A percentile compares a stretch with the other conserved stretches of the same genome.
Evolutionary conservation across 2,888 invertebrate species (phyloP).

Genomic region (Microdon myrmicae): DNA sequence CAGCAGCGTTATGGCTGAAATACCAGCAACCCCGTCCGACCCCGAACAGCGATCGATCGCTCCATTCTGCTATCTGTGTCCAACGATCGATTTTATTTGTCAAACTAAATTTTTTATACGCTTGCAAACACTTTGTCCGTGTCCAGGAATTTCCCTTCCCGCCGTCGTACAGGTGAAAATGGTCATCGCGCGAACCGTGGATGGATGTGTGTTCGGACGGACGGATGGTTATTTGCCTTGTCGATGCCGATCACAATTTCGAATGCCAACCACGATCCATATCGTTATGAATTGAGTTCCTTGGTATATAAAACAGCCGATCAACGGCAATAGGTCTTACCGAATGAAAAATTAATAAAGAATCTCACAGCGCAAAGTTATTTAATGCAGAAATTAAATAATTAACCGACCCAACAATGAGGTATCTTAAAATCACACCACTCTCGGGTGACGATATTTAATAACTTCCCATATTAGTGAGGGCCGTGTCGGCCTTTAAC

Average conservation of each 20-base stretch:
- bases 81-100: constrained; percentile 49
- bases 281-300: constrained; percentile 49
- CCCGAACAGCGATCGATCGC: constrained; percentile 1
- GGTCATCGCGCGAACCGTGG: constrained; percentile 36
- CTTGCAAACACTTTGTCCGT: constrained; percentile 20
- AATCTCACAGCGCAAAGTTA: constrained; percentile 31
- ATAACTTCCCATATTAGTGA: constrained; percentile 48
- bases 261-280: constrained; percentile 48
- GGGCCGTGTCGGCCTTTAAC: constrained; percentile 9
- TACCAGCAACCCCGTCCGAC: constrained; percentile 1
- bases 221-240: constrained; percentile 7
- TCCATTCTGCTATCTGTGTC: constrained; percentile 16
- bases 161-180: constrained; percentile 38
- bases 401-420: constrained; percentile 40
- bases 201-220: too few species aligned
- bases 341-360: constrained; percentile 52
- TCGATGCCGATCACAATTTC: constrained; percentile 18
- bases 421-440: constrained; percentile 51
- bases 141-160: constrained; percentile 2
- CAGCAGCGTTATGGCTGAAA: constrained; percentile 37
- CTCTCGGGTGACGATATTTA: constrained; percentile 46
- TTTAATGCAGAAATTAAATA: constrained; percentile 49
- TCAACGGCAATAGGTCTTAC: background rate
- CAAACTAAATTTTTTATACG: constrained; percentile 29
- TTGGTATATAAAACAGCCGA: constrained; percentile 42